Evolutionary conservation across 92 coral and sea anemone species (phyloP), one percentile per base, ranked within the genome.

Genomic region (Umimayanthus chanpuru): DNA sequence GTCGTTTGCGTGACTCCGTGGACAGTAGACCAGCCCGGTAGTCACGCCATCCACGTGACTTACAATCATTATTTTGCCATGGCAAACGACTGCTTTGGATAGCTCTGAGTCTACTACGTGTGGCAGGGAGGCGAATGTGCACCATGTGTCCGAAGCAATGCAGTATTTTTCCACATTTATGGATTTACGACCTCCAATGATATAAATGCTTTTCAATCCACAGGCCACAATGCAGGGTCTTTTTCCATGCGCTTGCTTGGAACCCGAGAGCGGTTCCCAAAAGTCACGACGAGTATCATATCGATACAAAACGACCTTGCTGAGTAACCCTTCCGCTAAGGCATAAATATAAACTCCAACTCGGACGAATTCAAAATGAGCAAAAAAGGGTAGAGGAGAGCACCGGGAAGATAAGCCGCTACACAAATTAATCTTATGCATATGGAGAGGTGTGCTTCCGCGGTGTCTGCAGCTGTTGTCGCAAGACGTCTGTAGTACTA

Each of bases 31-130:
- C 29, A 76, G 20, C 4, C 80, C 80, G n/a, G 47, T n/a, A 76
- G 80, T 76, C 47, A 76, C 80, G 16, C 55, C 80, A 76, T 76
- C 80, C 25, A 21, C 80, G 80, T 76, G 80, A 76, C 80, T 32
- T 23, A 76, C 55, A n/a, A 76, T 76, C 25, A 76, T 15, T 40
- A 76, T 8, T 16, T 76, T 39, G 41, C 80, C 80, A 41, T 23
- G 40, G 21, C 50, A 76, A 12, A 76, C 10, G 4, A 39, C 47
- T 38, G 80, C 80, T 76, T 76, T 76, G 28, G 80, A 76, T 28
- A 76, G 80, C 11, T 76, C 80, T 30, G 80, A 40, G 29, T 76
- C 80, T 8, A 76, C 80, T 9, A 30, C 26, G 15, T 29, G 26
- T 23, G 80, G 80, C 49, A 76, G 80, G 25, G 80, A 55, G n/a